Evolutionary conservation across 2,113 vertebrate genomes (phyloP).

Genomic region (Beaufortia kweichowensis): DNA sequence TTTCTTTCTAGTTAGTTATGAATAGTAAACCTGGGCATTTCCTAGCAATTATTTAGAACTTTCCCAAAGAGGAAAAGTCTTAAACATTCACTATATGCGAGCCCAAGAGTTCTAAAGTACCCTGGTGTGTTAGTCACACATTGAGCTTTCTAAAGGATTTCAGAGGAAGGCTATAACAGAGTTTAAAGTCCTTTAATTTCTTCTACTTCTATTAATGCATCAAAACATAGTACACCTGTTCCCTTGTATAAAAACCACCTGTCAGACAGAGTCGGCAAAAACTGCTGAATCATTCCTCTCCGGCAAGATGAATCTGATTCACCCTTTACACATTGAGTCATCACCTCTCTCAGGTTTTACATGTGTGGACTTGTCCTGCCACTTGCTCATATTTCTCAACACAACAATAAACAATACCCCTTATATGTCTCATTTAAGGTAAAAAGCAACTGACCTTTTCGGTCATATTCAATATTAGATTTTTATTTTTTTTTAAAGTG

Average conservation of each 20-base stretch:
- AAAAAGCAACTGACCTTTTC: background rate
- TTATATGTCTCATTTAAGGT: background rate
- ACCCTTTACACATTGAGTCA: background rate
- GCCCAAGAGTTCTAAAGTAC: background rate
- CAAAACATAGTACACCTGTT: background rate
- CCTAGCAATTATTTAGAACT: background rate
- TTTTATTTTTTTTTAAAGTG: too few species aligned
- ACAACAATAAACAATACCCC: background rate
- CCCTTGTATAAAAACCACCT: background rate
- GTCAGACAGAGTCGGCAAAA: background rate
- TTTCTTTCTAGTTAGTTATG: background rate
- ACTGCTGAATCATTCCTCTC: constrained; percentile 3
- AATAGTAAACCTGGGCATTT: background rate
- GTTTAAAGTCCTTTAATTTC: background rate
- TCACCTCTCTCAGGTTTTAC: constrained; percentile 11
- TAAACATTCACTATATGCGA: too few species aligned
- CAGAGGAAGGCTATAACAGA: background rate
- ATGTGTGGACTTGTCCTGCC: constrained; percentile 22
- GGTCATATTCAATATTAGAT: too few species aligned
- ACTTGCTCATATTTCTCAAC: background rate
- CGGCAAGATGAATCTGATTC: background rate
- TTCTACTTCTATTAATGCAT: background rate
- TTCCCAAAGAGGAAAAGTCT: background rate
- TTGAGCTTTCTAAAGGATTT: constrained; percentile 36
- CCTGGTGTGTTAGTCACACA: background rate